These are phyloP conservation scores for Anabas testudineus DNA, from an alignment of 2,797 vertebrate species.

Conservation along the genomic window DNA sequence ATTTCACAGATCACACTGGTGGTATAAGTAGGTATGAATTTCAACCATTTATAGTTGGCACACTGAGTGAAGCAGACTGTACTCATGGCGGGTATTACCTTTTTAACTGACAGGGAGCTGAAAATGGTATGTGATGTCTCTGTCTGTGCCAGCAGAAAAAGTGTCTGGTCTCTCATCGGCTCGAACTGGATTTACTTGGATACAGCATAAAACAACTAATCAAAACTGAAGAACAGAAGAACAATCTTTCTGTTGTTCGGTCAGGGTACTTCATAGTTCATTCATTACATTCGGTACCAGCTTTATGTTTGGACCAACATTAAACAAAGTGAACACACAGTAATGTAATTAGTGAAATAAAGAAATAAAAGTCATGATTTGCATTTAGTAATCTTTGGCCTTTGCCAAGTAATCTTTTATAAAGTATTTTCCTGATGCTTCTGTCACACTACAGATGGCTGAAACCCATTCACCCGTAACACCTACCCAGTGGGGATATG, in stretches of 20 bases:
- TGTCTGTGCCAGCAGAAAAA: slow-evolving; percentile 48
- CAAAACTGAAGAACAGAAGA: not conserved
- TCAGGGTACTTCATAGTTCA: slow-evolving; percentile 1
- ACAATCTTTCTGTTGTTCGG: not conserved
- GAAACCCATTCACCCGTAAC: slow-evolving; percentile 44
- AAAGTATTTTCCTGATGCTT: slow-evolving; percentile 55
- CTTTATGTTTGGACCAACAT: not conserved
- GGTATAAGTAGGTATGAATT: slow-evolving; percentile 41
- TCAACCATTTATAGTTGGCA: slow-evolving; percentile 42
- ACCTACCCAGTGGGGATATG: slow-evolving; percentile 47
- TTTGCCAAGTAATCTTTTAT: not conserved
- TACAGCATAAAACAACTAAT: slow-evolving; percentile 8
- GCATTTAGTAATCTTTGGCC: not conserved
- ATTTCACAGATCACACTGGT: slow-evolving; percentile 28
- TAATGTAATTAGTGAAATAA: not conserved
- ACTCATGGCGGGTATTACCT: slow-evolving; percentile 37
- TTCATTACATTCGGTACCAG: not conserved
- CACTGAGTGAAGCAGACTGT: slow-evolving; percentile 37
- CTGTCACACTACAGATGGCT: slow-evolving; percentile 63
- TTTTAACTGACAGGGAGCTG: slow-evolving; percentile 32
- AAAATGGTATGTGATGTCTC: slow-evolving; percentile 46
- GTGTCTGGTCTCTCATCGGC: slow-evolving; percentile 43
- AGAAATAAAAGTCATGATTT: not conserved
- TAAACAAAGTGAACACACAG: too few relatives aligned
- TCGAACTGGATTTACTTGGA: slow-evolving; percentile 13